Percentiles rank a stretch among this genome's conserved stretches.
Conservation (phyloP, 2,113 vertebrate genomes). For the Channa maculata region DNA sequence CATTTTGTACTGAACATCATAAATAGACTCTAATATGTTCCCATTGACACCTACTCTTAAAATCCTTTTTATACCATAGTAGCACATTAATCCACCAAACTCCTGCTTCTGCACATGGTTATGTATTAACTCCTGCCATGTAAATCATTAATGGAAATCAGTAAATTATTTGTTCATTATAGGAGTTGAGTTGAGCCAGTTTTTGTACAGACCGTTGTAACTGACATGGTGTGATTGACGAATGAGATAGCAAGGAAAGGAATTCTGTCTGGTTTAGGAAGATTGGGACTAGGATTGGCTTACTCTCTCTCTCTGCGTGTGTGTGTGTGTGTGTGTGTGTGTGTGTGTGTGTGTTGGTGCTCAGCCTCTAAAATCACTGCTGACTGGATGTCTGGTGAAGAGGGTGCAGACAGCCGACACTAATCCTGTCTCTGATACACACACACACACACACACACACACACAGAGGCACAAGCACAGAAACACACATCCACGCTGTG, state of each 20-base stretch:
- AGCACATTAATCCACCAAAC: too few relatives aligned
- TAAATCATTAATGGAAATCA: too few relatives aligned
- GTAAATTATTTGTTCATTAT: too few relatives aligned
- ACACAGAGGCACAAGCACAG: background rate
- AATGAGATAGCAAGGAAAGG: conserved; percentile 14
- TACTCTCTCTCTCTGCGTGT: conserved; percentile 29
- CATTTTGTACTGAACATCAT: too few relatives aligned
- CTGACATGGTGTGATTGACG: conserved; percentile 8
- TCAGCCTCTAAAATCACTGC: conserved; percentile 78
- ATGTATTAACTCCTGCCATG: too few relatives aligned
- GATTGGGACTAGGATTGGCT: conserved; percentile 63
- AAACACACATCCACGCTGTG: conserved; percentile 36
- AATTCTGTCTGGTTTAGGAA: conserved; percentile 44
- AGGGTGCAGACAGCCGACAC: conserved; percentile 75
- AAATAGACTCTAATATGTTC: too few relatives aligned
- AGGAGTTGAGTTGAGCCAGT: background rate
- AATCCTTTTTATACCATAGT: too few relatives aligned
- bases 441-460: conserved; percentile 37
- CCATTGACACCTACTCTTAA: too few relatives aligned
- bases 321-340: conserved; percentile 8
- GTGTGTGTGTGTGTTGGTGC: conserved; percentile 23
- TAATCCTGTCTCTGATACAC: conserved; percentile 69
- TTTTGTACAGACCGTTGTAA: background rate
- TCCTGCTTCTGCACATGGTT: too few relatives aligned
- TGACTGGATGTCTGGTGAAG: conserved; percentile 76